phyloP scores from a whole-genome alignment of 2,888 invertebrate species.

The Notodonta dromedarius region DNA sequence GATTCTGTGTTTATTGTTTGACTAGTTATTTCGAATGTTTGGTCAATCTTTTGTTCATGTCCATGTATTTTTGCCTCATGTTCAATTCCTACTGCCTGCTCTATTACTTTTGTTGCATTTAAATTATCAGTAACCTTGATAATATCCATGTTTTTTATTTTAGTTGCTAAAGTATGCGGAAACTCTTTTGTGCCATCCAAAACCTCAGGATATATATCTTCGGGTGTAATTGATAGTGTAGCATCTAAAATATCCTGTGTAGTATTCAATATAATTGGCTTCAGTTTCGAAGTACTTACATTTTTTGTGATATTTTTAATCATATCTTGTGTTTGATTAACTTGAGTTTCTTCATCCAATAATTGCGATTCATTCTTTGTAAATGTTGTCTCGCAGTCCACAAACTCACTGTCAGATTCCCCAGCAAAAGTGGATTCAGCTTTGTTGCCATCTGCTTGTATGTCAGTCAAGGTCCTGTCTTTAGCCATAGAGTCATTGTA shows the following conservation, averaged over 20 bases:
- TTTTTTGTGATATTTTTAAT: conserved; percentile 17
- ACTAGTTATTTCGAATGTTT: conserved; percentile 13
- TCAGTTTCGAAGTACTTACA: conserved; percentile 31
- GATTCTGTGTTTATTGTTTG: conserved; percentile 5
- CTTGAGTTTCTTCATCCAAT: conserved; percentile 19
- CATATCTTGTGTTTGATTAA: conserved; percentile 16
- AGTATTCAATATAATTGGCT: conserved; percentile 36
- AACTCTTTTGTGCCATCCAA: conserved; percentile 6
- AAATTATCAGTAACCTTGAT: neutral
- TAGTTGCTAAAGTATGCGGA: neutral
- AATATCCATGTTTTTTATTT: neutral
- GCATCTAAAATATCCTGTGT: conserved; percentile 41
- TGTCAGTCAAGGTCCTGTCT: conserved; percentile 52
- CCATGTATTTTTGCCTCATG: neutral
- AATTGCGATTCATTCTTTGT: conserved; percentile 52
- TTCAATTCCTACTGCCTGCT: neutral
- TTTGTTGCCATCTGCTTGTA: conserved; percentile 26
- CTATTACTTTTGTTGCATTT: conserved; percentile 9
- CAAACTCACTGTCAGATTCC: conserved; percentile 74
- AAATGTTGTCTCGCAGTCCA: conserved; percentile 76
- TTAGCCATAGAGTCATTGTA: conserved; percentile 54
- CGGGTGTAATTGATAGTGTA: conserved; percentile 37
- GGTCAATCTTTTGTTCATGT: conserved; percentile 12
- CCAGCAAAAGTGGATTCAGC: conserved; percentile 30
- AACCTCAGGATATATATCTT: conserved; percentile 31